Conservation (phyloP, 2,113 vertebrate species). For the Elanoides forficatus region DNA sequence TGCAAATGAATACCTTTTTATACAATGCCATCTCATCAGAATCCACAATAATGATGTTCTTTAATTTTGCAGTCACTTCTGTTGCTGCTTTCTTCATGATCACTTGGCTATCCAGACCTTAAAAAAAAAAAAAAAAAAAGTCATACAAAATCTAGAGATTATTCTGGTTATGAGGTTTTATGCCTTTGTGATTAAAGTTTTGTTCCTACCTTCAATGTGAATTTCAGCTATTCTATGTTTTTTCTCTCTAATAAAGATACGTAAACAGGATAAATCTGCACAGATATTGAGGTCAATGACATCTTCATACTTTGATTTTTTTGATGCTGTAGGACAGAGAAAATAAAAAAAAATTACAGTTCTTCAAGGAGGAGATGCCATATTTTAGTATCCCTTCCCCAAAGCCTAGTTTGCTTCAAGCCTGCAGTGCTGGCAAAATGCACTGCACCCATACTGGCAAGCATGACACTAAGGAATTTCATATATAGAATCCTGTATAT, state of each 20-base stretch:
- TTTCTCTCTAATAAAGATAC: conserved; percentile 90
- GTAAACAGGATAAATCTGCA: conserved; percentile 89
- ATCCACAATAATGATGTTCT: conserved; percentile 90
- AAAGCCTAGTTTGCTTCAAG: not conserved
- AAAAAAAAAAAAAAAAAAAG: not conserved
- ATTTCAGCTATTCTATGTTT: conserved; percentile 90
- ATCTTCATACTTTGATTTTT: conserved; percentile 82
- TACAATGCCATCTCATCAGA: conserved; percentile 87
- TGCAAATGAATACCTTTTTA: conserved; percentile 84
- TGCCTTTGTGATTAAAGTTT: not conserved
- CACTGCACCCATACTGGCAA: not conserved
- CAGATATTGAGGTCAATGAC: conserved; percentile 85
- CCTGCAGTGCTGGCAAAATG: not conserved
- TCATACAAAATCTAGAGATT: not conserved
- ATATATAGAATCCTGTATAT: not conserved
- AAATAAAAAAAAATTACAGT: not conserved
- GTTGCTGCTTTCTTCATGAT: conserved; percentile 84
- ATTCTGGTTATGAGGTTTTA: not conserved
- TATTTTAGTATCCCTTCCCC: not conserved
- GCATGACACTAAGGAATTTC: not conserved
- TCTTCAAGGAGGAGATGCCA: not conserved
- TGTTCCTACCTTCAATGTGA: conserved; percentile 86
- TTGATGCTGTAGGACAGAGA: conserved; percentile 73
- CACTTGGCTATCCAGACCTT: conserved; percentile 91
- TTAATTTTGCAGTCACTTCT: conserved; percentile 87